A percentile compares a stretch with the other conserved stretches of the same genome.
phyloP scores from a whole-genome alignment of 2,888 invertebrate genomes.

The Drosophila algonquin region DNA sequence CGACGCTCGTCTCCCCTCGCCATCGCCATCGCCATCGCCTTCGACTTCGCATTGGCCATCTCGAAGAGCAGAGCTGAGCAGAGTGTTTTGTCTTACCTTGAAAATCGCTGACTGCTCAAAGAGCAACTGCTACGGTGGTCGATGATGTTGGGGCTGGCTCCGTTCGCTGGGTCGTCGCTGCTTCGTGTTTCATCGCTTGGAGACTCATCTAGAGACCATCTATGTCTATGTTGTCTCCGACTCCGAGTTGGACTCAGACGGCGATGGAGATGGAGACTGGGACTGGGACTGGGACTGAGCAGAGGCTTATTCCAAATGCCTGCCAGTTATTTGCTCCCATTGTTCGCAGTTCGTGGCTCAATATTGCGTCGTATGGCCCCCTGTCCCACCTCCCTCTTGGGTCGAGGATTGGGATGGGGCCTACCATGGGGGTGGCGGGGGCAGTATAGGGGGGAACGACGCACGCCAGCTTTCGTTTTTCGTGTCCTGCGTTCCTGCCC shows the following conservation, averaged over 20 bases:
- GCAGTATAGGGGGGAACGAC: constrained; percentile 17
- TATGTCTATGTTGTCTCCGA: constrained; percentile 41
- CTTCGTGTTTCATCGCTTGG: constrained; percentile 39
- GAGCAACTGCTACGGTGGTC: constrained; percentile 55
- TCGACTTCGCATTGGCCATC: neutral
- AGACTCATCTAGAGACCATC: constrained; percentile 46
- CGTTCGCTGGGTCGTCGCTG: constrained; percentile 7
- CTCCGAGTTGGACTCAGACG: neutral
- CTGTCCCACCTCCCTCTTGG: constrained; percentile 33
- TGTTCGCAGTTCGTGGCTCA: constrained; percentile 75
- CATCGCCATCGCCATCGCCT: neutral
- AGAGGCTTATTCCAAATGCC: constrained; percentile 63
- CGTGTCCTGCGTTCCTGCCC: constrained; percentile 69
- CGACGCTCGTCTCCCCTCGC: neutral
- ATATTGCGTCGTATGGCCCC: constrained; percentile 61
- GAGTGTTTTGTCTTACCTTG: constrained; percentile 74
- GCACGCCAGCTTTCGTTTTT: constrained; percentile 44
- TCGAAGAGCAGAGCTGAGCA: too few species aligned
- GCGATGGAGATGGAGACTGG: constrained; percentile 1
- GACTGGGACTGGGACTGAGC: neutral
- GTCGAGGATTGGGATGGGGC: neutral
- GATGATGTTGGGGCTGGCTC: constrained; percentile 50
- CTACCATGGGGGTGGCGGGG: neutral
- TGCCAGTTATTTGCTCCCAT: constrained; percentile 79
- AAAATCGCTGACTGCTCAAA: constrained; percentile 66